Percentiles rank a stretch among this genome's conserved stretches.
Conservation (phyloP, 2,113 vertebrate species). For the Chamaetylas fuelleborni region DNA sequence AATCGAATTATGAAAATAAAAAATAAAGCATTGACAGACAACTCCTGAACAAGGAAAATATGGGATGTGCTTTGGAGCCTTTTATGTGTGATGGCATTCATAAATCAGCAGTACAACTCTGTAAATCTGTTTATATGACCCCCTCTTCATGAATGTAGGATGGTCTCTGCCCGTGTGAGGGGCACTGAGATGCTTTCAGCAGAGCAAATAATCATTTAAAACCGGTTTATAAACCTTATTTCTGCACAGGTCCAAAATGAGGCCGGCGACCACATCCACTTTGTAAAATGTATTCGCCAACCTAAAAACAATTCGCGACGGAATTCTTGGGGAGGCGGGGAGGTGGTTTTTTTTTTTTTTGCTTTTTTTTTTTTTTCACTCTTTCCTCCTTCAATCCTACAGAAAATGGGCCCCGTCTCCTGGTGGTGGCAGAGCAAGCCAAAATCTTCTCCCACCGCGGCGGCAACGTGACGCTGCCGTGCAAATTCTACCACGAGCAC, state of each 20-base stretch:
- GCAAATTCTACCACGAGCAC: slow-evolving; percentile 75
- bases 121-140: background rate
- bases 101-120: background rate
- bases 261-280: background rate
- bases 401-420: slow-evolving; percentile 85
- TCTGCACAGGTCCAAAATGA: background rate
- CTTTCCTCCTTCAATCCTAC: slow-evolving; percentile 24
- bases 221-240: background rate
- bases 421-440: slow-evolving; percentile 83
- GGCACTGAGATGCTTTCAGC: background rate
- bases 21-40: fast-evolving
- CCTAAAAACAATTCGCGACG: no score
- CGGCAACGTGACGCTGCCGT: slow-evolving; percentile 87
- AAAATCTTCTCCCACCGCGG: slow-evolving; percentile 81
- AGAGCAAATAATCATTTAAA: background rate
- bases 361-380: background rate
- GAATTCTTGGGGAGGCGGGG: no score
- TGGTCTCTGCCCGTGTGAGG: background rate
- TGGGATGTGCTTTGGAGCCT: fast-evolving
- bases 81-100: background rate
- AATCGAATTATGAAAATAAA: background rate
- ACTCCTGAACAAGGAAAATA: background rate
- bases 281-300: background rate
- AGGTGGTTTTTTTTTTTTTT: no score
- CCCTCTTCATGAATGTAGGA: no score